A percentile compares a stretch with the other conserved stretches of the same genome.
phyloP scores from a whole-genome alignment of 2,797 vertebrate genomes.

The Telmatherina bonti region DNA sequence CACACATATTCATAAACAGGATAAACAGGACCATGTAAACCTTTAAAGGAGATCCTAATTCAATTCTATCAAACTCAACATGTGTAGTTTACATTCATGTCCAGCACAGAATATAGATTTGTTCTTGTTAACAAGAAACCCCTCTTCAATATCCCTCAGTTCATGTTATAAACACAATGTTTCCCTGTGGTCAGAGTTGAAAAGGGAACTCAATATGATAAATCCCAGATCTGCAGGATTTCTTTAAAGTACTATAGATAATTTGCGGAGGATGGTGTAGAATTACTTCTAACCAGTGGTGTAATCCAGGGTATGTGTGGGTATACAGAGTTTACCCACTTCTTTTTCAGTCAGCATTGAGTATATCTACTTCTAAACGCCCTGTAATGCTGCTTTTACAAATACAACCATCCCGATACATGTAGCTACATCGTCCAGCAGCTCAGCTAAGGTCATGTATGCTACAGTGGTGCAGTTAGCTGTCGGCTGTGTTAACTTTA shows the following conservation, averaged over 20 bases:
- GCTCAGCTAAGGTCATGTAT: too few relatives aligned
- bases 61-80: too few relatives aligned
- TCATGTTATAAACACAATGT: too few relatives aligned
- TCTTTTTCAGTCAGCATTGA: too few relatives aligned
- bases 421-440: too few relatives aligned
- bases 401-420: too few relatives aligned
- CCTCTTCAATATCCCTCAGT: neutral
- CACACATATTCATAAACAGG: neutral
- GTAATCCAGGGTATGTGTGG: too few relatives aligned
- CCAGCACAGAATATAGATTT: neutral
- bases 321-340: too few relatives aligned
- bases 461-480: too few relatives aligned
- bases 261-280: neutral
- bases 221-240: neutral
- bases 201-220: neutral
- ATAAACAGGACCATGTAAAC: neutral
- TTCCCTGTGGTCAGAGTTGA: neutral
- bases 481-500: too few relatives aligned
- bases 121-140: neutral
- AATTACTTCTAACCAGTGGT: neutral
- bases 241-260: neutral
- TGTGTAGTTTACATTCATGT: neutral
- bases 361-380: too few relatives aligned
- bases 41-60: slow-evolving; percentile 3
- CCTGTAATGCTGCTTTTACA: too few relatives aligned